A percentile compares a stretch with the other conserved stretches of the same genome.
phyloP scores from a whole-genome alignment of 2,113 vertebrate genomes.

The Eulacestoma nigropectus region DNA sequence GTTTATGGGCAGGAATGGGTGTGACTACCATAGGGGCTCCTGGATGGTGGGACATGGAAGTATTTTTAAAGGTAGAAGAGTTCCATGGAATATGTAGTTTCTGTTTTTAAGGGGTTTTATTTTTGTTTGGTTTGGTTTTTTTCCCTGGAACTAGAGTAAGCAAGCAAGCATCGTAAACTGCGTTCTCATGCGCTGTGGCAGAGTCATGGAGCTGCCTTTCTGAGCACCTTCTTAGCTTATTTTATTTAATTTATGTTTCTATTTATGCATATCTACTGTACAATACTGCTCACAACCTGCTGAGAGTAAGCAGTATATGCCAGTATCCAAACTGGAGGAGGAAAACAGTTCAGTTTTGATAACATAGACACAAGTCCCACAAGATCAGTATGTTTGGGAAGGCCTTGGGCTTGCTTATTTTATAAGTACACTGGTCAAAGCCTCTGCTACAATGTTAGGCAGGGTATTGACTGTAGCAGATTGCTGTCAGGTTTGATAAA shows the following conservation, averaged over 20 bases:
- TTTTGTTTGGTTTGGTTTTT: background rate
- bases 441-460: background rate
- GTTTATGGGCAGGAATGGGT: background rate
- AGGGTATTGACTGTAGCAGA: background rate
- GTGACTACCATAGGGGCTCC: background rate
- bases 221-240: conserved; percentile 35
- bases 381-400: background rate
- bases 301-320: background rate
- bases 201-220: background rate
- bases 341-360: background rate
- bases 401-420: background rate
- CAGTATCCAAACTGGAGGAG: background rate
- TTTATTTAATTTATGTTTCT: conserved; percentile 22
- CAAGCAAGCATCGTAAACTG: background rate
- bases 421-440: background rate
- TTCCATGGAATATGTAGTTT: background rate
- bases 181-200: background rate
- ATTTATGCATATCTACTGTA: conserved; percentile 47
- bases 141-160: background rate
- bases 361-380: background rate
- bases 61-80: background rate
- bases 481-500: background rate
- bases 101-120: background rate
- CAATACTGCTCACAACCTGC: background rate
- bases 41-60: background rate